Evolutionary conservation across 2,888 invertebrate genomes (phyloP).

Genomic region (Polydrusus cervinus): DNA sequence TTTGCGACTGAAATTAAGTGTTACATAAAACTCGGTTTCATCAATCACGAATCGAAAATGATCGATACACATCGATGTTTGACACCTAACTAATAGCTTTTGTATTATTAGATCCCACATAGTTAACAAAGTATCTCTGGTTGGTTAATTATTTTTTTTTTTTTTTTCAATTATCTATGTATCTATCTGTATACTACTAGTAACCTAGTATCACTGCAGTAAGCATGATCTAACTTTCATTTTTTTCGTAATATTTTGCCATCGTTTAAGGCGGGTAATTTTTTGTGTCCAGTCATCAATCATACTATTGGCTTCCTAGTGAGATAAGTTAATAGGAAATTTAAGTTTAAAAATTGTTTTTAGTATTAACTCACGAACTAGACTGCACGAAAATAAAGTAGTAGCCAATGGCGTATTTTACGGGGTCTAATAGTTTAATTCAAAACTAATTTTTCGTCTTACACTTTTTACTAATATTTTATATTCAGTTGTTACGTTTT

Average conservation of each 20-base stretch:
- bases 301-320: neutral
- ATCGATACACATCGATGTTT: conserved; percentile 14
- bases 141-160: conserved; percentile 2
- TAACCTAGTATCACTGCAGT: neutral
- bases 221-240: conserved; percentile 12
- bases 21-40: conserved; percentile 25
- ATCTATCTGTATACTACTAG: neutral
- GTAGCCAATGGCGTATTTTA: too few species aligned
- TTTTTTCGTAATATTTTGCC: conserved; percentile 12
- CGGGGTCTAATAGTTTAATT: too few species aligned
- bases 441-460: too few species aligned
- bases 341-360: neutral
- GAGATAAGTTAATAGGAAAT: neutral
- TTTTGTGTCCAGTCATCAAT: conserved; percentile 4
- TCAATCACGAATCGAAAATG: conserved; percentile 26
- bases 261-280: conserved; percentile 4
- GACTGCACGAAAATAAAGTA: too few species aligned
- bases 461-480: too few species aligned
- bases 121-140: neutral
- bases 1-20: conserved; percentile 30
- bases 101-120: conserved; percentile 7
- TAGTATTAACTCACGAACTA: too few species aligned
- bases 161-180: neutral
- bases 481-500: too few species aligned
- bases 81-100: conserved; percentile 24